phyloP scores from a whole-genome alignment of 2,113 vertebrate genomes.

The Paramormyrops kingsleyae region DNA sequence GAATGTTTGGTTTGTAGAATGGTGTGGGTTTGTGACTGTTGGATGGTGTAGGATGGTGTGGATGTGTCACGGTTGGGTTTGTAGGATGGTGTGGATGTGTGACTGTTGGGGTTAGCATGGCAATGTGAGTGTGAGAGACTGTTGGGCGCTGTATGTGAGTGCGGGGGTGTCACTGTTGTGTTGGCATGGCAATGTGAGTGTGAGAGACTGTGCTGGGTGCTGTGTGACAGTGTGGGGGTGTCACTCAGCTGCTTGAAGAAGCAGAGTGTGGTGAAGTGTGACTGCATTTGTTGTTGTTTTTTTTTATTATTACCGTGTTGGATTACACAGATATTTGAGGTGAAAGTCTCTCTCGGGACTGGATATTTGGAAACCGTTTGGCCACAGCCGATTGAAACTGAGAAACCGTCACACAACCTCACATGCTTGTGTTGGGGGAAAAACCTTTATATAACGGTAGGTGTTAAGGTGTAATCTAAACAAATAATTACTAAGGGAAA shows the following conservation, averaged over 20 bases:
- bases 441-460: not conserved
- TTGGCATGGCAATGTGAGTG: not conserved
- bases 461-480: not conserved
- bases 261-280: not conserved
- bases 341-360: slow-evolving; percentile 5
- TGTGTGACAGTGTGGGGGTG: not conserved
- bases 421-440: not conserved
- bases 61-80: not conserved
- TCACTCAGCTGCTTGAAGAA: not conserved
- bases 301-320: not conserved
- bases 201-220: not conserved
- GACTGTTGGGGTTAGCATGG: not conserved
- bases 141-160: not conserved
- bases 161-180: not conserved
- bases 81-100: not conserved
- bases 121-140: not conserved
- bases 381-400: not conserved
- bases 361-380: slow-evolving; percentile 1
- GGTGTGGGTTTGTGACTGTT: not conserved
- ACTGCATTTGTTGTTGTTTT: not conserved
- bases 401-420: not conserved
- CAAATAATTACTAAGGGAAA: not conserved
- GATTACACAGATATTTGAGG: not conserved
- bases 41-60: not conserved
- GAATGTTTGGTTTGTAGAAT: not conserved